Evolutionary conservation across 2,888 invertebrate genomes (phyloP), one percentile per base, ranked within the genome.

Genomic region (Brachynemurus nebulosus): DNA sequence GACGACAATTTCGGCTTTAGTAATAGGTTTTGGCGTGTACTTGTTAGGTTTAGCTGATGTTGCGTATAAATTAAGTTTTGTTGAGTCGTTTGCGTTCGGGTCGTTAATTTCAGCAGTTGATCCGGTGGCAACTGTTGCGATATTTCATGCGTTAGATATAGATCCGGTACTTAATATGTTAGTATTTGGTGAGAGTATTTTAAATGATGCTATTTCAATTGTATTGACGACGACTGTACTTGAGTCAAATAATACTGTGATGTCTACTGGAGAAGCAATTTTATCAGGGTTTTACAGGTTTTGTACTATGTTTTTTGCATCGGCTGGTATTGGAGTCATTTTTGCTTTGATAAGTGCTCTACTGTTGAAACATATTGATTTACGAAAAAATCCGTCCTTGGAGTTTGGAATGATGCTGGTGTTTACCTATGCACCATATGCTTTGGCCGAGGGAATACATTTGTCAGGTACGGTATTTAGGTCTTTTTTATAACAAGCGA

Each of bases 331-430:
- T 52, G 98, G 98, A 17, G 90, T 92, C 2, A 72, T 88, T 12
- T 93, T 93, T 69, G 98, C 96, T 34, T 72, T 98, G 18, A 78
- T 91, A 25, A 95, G 92, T 66, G 92, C 95, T 21, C 67, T 96
- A 42, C 64, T 96, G 34, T 69, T 97, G 38, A 97, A 97, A 66
- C 92, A 96, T 69, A 81, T 97, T 48, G 96, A 97, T 68, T 70
- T 98, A 47, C 73, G 96, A 44, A 95, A 93, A 62, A 93, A 97
- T 68, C 97, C 98, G 1, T 97, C 97, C 5, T 69, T 98, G 47
- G 98, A 98, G 66, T 93, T 98, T 70, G 97, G 92, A 33, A 86
- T 98, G 73, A 93, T 98, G 89, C 67, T 98, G 53, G 92, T 97
- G 35, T 97, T 98, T 60, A 95, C 97, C 2, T 98, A 98, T 67